Percentiles rank a stretch among this genome's conserved stretches.
Evolutionary conservation across 1,140 invertebrate species (phyloP).

Genomic region (Penaeus indicus): DNA sequence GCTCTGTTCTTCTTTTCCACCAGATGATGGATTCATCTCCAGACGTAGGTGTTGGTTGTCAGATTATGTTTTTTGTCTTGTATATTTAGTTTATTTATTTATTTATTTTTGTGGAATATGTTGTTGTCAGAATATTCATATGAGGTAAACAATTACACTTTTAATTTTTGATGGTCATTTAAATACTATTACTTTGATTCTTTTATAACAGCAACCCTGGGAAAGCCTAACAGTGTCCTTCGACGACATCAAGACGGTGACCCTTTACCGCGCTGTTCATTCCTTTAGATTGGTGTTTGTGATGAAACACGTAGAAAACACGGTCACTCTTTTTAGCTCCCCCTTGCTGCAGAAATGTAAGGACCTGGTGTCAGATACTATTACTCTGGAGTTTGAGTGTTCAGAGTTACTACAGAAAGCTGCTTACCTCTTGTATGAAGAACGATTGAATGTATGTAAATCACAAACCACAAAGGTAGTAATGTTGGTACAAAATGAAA

Average conservation of each 20-base stretch:
- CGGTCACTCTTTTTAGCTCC: not conserved
- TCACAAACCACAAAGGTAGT: too few relatives aligned
- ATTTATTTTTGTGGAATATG: too few relatives aligned
- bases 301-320: not conserved
- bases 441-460: not conserved
- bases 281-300: not conserved
- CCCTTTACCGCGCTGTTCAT: not conserved
- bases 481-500: too few relatives aligned
- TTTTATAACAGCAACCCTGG: conserved; percentile 1
- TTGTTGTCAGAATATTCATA: too few relatives aligned
- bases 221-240: not conserved
- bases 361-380: not conserved
- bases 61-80: too few relatives aligned
- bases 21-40: not conserved
- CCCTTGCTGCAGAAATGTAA: not conserved
- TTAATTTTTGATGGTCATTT: too few relatives aligned
- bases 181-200: not conserved
- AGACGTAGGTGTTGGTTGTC: not conserved
- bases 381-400: not conserved
- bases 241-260: not conserved
- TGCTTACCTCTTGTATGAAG: not conserved
- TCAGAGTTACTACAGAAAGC: not conserved
- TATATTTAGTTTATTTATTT: too few relatives aligned
- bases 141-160: too few relatives aligned
- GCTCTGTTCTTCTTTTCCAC: not conserved